phyloP scores from a whole-genome alignment of 2,113 vertebrate genomes.

The Glaucomys volans region DNA sequence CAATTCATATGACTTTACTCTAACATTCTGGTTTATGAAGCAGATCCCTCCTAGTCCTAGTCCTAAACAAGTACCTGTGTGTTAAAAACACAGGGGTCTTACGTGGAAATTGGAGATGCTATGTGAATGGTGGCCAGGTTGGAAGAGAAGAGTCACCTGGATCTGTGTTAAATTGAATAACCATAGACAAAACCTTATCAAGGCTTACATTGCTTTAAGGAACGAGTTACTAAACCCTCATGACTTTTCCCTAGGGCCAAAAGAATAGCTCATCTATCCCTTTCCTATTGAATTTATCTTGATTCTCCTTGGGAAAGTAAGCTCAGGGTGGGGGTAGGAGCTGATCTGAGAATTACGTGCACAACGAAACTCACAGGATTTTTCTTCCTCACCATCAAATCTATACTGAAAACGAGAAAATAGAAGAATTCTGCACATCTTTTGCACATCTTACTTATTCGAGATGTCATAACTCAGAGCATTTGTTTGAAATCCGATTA shows the following conservation, averaged over 20 bases:
- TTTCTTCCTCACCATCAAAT: conserved; percentile 22
- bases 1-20: background rate
- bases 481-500: conserved; percentile 80
- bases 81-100: background rate
- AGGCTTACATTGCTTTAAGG: conserved; percentile 27
- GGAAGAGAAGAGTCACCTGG: background rate
- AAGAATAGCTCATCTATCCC: background rate
- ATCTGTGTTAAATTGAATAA: background rate
- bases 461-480: background rate
- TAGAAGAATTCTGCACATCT: background rate
- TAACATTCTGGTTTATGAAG: background rate
- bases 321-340: too few species aligned
- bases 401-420: conserved; percentile 37
- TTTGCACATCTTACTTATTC: background rate
- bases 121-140: background rate
- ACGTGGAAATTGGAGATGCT: background rate
- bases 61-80: background rate
- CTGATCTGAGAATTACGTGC: background rate
- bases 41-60: background rate
- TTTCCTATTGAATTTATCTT: conserved; percentile 33
- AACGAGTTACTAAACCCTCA: background rate
- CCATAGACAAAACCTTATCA: background rate
- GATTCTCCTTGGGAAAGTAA: background rate
- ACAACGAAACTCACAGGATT: background rate
- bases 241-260: background rate